Evolutionary conservation across 2,888 invertebrate species (phyloP).

Genomic region (Norana najaformis): DNA sequence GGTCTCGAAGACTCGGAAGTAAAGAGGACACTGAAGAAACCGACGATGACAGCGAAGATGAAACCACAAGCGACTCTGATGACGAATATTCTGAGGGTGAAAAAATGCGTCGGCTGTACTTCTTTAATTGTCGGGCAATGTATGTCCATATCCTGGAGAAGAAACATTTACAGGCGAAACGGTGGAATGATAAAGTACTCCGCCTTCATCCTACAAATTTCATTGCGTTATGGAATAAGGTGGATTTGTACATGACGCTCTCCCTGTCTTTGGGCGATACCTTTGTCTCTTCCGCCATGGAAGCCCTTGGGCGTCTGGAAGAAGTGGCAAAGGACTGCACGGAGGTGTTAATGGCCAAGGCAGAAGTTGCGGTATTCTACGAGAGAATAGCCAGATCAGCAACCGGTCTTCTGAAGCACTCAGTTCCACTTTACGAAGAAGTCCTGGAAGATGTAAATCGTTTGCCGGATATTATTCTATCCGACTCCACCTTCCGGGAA

Average conservation of each 20-base stretch:
- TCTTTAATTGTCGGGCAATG: not conserved
- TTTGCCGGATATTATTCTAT: not conserved
- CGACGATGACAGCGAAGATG: not conserved
- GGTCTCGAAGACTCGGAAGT: not conserved
- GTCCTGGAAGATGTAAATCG: not conserved
- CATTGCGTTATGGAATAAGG: conserved; percentile 7
- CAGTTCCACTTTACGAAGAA: not conserved
- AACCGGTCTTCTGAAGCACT: not conserved
- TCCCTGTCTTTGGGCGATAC: not conserved
- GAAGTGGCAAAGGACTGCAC: not conserved
- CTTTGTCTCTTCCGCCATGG: not conserved
- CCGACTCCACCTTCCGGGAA: not conserved
- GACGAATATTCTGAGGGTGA: not conserved
- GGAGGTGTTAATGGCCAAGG: not conserved
- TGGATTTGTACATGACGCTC: not conserved
- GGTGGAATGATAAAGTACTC: not conserved
- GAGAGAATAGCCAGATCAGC: not conserved
- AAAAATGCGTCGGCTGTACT: not conserved
- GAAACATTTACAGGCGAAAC: not conserved
- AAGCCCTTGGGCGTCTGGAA: not conserved
- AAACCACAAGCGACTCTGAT: not conserved
- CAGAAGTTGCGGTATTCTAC: not conserved
- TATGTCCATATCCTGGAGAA: not conserved
- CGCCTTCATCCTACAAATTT: not conserved
- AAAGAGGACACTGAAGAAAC: not conserved